A percentile compares a stretch with the other conserved stretches of the same genome.
Evolutionary conservation across 2,888 invertebrate species (phyloP).

Genomic region (Diadegma fenestrale): DNA sequence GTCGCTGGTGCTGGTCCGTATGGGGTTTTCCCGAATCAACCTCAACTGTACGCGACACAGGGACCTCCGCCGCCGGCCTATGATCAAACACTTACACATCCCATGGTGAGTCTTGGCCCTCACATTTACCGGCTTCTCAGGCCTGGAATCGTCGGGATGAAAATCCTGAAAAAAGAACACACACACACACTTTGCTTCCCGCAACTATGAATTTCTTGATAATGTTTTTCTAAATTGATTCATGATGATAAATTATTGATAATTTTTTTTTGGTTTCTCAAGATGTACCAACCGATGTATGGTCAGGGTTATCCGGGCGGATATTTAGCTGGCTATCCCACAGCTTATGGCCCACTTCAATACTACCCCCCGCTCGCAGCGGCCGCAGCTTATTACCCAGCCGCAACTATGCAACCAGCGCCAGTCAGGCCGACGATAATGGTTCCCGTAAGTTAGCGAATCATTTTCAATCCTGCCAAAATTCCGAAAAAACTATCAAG

Average conservation of each 20-base stretch:
- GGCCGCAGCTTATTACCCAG: slow-evolving; percentile 89
- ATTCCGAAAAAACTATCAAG: no score
- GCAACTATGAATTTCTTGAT: no score
- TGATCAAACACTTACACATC: slow-evolving; percentile 89
- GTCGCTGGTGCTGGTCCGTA: slow-evolving; percentile 88
- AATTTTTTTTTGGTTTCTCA: slow-evolving; percentile 47
- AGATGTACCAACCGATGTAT: slow-evolving; percentile 92
- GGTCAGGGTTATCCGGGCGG: slow-evolving; percentile 90
- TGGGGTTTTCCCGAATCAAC: slow-evolving; percentile 86
- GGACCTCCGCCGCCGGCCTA: slow-evolving; percentile 89
- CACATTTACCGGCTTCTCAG: neutral
- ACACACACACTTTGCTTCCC: no score
- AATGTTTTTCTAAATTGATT: neutral
- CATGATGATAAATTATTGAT: neutral
- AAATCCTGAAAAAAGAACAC: neutral
- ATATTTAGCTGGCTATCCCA: slow-evolving; percentile 90
- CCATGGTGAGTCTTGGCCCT: slow-evolving; percentile 85
- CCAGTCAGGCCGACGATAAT: slow-evolving; percentile 90
- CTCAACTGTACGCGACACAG: slow-evolving; percentile 89
- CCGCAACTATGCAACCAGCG: slow-evolving; percentile 86
- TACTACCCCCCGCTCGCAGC: slow-evolving; percentile 89
- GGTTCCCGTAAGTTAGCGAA: slow-evolving; percentile 89
- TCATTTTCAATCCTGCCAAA: neutral
- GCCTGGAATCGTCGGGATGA: neutral
- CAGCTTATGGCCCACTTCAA: slow-evolving; percentile 90